phyloP scores from a whole-genome alignment of 2,888 invertebrate genomes.

The Sisyra nigra region DNA sequence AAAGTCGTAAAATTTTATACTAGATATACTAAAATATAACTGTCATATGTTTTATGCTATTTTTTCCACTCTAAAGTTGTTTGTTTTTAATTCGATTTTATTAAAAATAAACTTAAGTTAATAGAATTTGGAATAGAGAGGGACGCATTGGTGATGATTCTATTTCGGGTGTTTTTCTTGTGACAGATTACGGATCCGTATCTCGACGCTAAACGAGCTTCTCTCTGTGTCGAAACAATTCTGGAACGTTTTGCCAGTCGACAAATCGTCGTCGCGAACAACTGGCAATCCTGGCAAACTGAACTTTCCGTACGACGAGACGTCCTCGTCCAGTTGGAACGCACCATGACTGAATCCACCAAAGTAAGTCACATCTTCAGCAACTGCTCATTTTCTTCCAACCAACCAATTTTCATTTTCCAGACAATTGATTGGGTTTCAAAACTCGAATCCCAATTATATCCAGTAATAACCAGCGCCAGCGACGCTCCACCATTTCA shows the following conservation, averaged over 20 bases:
- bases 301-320: constrained; percentile 40
- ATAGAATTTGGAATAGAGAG: too few relatives aligned
- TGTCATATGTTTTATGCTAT: not conserved
- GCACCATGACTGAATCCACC: constrained; percentile 44
- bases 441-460: constrained; percentile 53
- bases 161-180: constrained; percentile 14
- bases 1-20: constrained; percentile 2
- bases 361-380: constrained; percentile 32
- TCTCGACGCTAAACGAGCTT: constrained; percentile 48
- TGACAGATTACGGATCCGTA: constrained; percentile 47
- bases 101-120: constrained; percentile 1
- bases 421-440: constrained; percentile 49
- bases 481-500: constrained; percentile 29
- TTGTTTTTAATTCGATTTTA: too few relatives aligned
- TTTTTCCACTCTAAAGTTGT: not conserved
- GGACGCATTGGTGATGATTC: not conserved
- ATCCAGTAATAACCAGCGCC: constrained; percentile 51
- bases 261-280: constrained; percentile 45
- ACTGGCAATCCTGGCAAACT: constrained; percentile 55
- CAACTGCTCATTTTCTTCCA: constrained; percentile 8
- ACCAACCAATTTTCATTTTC: constrained; percentile 14
- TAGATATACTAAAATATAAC: not conserved
- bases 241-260: constrained; percentile 48
- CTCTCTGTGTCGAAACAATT: constrained; percentile 48
- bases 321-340: constrained; percentile 31